phyloP scores from a whole-genome alignment of 2,113 vertebrate genomes.

The Albula glossodonta region DNA sequence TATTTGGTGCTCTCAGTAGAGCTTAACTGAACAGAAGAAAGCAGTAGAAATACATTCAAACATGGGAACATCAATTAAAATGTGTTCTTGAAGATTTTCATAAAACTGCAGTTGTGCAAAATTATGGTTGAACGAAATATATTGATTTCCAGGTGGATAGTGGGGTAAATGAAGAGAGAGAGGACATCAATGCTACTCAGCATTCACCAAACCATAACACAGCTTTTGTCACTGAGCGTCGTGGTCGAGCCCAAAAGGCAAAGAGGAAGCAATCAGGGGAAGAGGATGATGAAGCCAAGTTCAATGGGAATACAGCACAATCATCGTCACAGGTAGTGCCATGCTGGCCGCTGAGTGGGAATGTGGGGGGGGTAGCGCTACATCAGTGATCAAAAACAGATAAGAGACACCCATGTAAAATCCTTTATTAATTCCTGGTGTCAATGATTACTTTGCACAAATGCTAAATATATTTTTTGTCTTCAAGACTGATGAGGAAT shows the following conservation, averaged over 20 bases:
- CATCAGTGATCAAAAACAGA: too few relatives aligned
- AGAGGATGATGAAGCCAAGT: background rate
- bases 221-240: slow-evolving; percentile 66
- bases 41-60: too few relatives aligned
- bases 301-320: background rate
- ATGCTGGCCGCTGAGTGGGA: background rate
- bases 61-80: background rate
- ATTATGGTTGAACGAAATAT: background rate
- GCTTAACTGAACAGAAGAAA: too few relatives aligned
- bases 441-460: too few relatives aligned
- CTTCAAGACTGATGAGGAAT: slow-evolving; percentile 33
- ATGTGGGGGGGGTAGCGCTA: too few relatives aligned
- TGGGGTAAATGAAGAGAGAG: background rate
- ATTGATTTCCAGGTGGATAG: background rate
- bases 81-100: background rate
- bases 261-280: slow-evolving; percentile 52
- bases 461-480: background rate
- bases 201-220: slow-evolving; percentile 20
- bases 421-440: too few relatives aligned
- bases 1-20: too few relatives aligned
- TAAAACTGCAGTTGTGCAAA: background rate
- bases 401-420: too few relatives aligned
- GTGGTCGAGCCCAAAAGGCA: slow-evolving; percentile 50
- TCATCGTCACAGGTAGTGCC: slow-evolving; percentile 42
- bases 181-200: slow-evolving; percentile 34